These are phyloP conservation scores for Smittia aterrima DNA, from an alignment of 2,888 invertebrate species.

Conservation along the genomic window DNA sequence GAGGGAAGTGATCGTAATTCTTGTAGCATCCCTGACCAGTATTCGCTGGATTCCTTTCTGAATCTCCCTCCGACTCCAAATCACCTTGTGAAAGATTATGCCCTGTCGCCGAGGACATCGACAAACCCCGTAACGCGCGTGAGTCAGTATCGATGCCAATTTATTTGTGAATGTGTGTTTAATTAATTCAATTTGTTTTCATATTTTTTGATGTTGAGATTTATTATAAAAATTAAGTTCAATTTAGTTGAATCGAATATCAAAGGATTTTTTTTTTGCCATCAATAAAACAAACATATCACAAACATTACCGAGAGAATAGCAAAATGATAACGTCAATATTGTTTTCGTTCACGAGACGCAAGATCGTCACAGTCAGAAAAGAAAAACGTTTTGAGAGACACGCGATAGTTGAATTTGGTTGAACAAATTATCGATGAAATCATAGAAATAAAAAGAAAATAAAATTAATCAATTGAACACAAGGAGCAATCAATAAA, in stretches of 20 bases:
- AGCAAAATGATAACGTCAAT: background rate
- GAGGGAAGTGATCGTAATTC: constrained; percentile 66
- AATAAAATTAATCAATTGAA: constrained; percentile 4
- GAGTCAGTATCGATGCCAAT: constrained; percentile 52
- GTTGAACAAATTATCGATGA: background rate
- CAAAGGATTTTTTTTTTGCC: background rate
- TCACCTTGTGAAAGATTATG: constrained; percentile 89
- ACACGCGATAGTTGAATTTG: too few species aligned
- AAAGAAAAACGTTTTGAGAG: too few species aligned
- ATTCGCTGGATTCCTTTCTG: constrained; percentile 65
- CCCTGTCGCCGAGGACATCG: constrained; percentile 61
- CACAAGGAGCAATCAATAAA: background rate
- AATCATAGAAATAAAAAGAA: background rate
- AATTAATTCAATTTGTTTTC: constrained; percentile 41
- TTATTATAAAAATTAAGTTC: constrained; percentile 15
- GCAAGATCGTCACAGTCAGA: background rate
- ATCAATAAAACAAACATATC: constrained; percentile 10
- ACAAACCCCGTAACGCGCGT: constrained; percentile 51
- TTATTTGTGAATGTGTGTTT: constrained; percentile 43
- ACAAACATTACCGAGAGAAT: background rate
- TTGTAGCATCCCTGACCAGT: constrained; percentile 75
- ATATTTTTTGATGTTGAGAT: background rate
- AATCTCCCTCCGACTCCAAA: constrained; percentile 70
- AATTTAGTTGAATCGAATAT: background rate
- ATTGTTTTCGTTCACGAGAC: background rate